Conservation (phyloP, 37 sponge, comb jelly and placozoan species). For the Ephydatia muelleri region DNA sequence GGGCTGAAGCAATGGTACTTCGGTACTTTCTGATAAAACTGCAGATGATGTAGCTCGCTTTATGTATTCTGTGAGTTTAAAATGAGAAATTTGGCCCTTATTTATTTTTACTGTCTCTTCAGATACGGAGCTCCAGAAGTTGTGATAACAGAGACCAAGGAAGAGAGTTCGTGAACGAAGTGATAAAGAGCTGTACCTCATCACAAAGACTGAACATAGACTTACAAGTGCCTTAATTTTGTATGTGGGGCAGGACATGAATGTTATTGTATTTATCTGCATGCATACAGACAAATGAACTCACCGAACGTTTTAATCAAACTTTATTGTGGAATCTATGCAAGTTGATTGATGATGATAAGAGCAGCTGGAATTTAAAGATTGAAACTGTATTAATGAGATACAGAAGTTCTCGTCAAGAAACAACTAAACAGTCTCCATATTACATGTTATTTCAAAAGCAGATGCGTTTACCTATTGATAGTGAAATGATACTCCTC, state of each 20-base stretch:
- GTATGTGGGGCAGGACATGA: background rate
- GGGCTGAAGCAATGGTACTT: conserved; percentile 62
- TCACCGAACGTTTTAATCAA: conserved; percentile 22
- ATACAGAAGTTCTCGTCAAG: conserved; percentile 23
- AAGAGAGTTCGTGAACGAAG: conserved; percentile 35
- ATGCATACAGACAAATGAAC: conserved; percentile 20
- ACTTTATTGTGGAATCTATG: conserved; percentile 7
- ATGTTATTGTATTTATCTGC: background rate
- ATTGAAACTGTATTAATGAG: conserved; percentile 36
- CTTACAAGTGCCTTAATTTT: conserved; percentile 23
- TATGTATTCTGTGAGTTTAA: conserved; percentile 1
- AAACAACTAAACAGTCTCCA: conserved; percentile 30
- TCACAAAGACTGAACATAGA: conserved; percentile 16
- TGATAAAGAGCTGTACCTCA: conserved; percentile 15
- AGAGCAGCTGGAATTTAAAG: conserved; percentile 30
- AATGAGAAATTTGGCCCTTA: background rate
- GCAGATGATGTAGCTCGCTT: conserved; percentile 19
- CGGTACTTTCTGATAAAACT: conserved; percentile 21
- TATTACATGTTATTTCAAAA: conserved; percentile 30
- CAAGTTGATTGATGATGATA: conserved; percentile 16
- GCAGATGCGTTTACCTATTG: conserved; percentile 41
- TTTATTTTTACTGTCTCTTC: background rate
- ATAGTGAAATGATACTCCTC: conserved; percentile 2
- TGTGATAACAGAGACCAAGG: conserved; percentile 40
- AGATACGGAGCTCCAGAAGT: conserved; percentile 10